Evolutionary conservation across 2,113 vertebrate genomes (phyloP).

Genomic region (Megaceryle maxima): DNA sequence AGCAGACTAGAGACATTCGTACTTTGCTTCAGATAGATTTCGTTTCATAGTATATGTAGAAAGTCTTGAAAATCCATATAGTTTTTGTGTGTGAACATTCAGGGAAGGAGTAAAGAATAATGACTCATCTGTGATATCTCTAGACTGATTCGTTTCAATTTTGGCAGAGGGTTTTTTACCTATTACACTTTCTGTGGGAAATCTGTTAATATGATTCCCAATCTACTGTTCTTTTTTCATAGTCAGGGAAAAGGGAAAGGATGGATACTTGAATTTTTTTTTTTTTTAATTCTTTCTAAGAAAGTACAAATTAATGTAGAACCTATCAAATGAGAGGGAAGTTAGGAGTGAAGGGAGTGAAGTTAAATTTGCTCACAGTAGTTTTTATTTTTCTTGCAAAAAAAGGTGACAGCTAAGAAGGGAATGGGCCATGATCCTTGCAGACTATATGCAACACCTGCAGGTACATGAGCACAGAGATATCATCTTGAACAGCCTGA

Average conservation of each 20-base stretch:
- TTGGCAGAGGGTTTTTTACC: slow-evolving; percentile 8
- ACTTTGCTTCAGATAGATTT: not conserved
- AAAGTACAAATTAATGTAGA: not conserved
- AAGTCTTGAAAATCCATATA: not conserved
- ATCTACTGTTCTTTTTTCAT: slow-evolving; percentile 34
- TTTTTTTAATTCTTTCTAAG: not conserved
- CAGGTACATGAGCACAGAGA: not conserved
- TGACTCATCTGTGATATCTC: slow-evolving; percentile 1
- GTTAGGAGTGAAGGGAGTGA: not conserved
- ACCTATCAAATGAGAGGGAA: not conserved
- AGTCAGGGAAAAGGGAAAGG: not conserved
- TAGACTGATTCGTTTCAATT: not conserved
- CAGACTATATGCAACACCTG: slow-evolving; percentile 33
- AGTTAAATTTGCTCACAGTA: not conserved
- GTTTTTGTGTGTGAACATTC: not conserved
- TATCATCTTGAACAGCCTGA: slow-evolving; percentile 41
- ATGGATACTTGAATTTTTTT: not conserved
- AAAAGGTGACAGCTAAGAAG: slow-evolving; percentile 32
- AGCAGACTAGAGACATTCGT: not conserved
- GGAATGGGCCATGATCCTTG: slow-evolving; percentile 34
- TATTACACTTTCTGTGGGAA: not conserved
- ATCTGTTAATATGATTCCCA: not conserved
- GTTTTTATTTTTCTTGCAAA: slow-evolving; percentile 26
- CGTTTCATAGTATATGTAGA: not conserved
- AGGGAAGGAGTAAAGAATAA: not conserved